Base-by-base conservation (phyloP, 1,140 invertebrate species). In the Zaprionus vittiger region DNA sequence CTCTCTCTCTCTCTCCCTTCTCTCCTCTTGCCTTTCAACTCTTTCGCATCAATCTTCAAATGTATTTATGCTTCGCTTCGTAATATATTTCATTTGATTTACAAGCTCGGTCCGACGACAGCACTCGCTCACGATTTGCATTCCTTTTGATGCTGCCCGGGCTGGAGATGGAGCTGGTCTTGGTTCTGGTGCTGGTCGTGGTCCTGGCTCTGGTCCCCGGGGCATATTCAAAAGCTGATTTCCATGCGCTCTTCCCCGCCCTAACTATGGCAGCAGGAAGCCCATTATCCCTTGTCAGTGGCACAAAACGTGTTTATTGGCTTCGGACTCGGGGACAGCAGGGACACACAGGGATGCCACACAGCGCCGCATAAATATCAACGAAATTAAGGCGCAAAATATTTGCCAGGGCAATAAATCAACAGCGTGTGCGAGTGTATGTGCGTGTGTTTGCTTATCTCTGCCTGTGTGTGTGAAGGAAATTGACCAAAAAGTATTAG, bases 41-140 rank as follows among this genome's bases (percentile, higher is more conserved):
- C 17, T 31, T n/a, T 52, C 73, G 64, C 78, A 85, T 86, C 83
- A 86, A 85, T 85, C 82, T 79, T 68, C n/a, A 89, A 89, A 79
- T 84, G 66, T 81, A 84, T 85, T 79, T 81, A 74, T 84, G 79
- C 70, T 41, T 63, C 49, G 52, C 67, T 69, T 56, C 9, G 81
- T 77, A 75, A 90, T 90, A 87, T 87, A 87, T 87, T 81, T 90
- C 84, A 87, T 87, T 87, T 87, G 84, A 87, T 89, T 87, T 87
- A 84, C 81, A 83, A 89, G 74, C 73, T 61, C 47, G 26, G 74
- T 69, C 65, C 60, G 70, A 22, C 60, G 72, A 74, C 77, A 83
- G 77, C 65, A 83, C 15, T n/a, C 41, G n/a, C 68, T 70, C 72
- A 77, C 79, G 80, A 68, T 87, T 87, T 87, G 81, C 84, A 89